Percentiles rank a stretch among this genome's conserved stretches.
These are phyloP conservation scores for Pseudochirops cupreus DNA, from an alignment of 2,797 vertebrate genomes.

Conservation along the genomic window DNA sequence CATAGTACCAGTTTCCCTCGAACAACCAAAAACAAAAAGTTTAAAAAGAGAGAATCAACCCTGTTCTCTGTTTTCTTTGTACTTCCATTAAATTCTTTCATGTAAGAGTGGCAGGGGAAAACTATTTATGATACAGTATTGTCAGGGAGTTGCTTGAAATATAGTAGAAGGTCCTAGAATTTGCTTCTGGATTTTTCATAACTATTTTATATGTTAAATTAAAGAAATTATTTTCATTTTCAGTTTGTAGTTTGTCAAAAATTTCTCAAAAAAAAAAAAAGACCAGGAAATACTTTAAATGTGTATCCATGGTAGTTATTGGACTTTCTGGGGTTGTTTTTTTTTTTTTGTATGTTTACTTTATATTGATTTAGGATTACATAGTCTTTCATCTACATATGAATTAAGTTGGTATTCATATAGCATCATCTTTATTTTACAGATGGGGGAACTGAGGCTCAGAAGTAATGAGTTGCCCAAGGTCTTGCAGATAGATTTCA, in stretches of 20 bases:
- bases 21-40: background rate
- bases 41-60: constrained; percentile 41
- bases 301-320: background rate
- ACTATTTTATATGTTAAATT: background rate
- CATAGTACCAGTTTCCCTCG: background rate
- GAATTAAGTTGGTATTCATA: background rate
- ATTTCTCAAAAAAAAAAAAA: background rate
- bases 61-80: constrained; percentile 49
- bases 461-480: background rate
- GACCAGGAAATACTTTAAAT: background rate
- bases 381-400: background rate
- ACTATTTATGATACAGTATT: background rate
- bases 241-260: background rate
- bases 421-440: background rate
- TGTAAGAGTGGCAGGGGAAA: constrained; percentile 5
- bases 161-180: background rate
- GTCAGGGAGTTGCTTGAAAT: background rate
- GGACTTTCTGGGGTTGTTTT: background rate
- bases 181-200: constrained; percentile 21
- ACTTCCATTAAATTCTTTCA: constrained; percentile 50
- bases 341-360: background rate
- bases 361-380: background rate
- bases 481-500: background rate
- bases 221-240: background rate
- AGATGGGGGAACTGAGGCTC: background rate